phyloP scores from a whole-genome alignment of 2,888 invertebrate species.

The Achlya flavicornis region DNA sequence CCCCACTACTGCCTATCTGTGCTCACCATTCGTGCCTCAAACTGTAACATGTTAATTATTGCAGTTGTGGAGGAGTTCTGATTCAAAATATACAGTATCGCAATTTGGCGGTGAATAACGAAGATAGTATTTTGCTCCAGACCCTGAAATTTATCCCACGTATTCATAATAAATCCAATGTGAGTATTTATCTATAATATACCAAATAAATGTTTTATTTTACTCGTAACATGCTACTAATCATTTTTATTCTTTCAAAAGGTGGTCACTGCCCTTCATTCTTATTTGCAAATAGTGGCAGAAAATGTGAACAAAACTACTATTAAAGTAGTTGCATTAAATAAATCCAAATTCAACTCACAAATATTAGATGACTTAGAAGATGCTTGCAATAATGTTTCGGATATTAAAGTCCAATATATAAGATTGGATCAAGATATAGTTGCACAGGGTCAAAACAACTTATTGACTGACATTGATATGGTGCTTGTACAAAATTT shows the following conservation, averaged over 20 bases:
- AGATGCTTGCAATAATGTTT: not conserved
- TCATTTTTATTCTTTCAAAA: constrained; percentile 23
- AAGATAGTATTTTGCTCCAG: constrained; percentile 10
- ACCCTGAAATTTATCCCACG: constrained; percentile 46
- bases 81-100: constrained; percentile 46
- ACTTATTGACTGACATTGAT: not conserved
- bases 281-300: too few species aligned
- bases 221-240: not conserved
- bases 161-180: constrained; percentile 33
- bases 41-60: constrained; percentile 19
- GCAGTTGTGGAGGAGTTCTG: constrained; percentile 57
- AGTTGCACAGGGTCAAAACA: not conserved
- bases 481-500: constrained; percentile 2
- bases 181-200: constrained; percentile 30
- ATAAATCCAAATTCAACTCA: not conserved
- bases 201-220: too few species aligned
- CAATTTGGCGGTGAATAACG: constrained; percentile 30
- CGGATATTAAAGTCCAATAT: not conserved
- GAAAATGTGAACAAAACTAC: too few species aligned
- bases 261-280: constrained; percentile 20
- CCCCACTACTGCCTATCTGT: too few species aligned
- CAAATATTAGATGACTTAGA: not conserved
- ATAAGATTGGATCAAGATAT: not conserved
- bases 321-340: constrained; percentile 39
- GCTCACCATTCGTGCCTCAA: too few species aligned